Percentiles rank a stretch among this genome's conserved stretches.
phyloP scores from a whole-genome alignment of 2,113 vertebrate species.

The Hymenochirus boettgeri region DNA sequence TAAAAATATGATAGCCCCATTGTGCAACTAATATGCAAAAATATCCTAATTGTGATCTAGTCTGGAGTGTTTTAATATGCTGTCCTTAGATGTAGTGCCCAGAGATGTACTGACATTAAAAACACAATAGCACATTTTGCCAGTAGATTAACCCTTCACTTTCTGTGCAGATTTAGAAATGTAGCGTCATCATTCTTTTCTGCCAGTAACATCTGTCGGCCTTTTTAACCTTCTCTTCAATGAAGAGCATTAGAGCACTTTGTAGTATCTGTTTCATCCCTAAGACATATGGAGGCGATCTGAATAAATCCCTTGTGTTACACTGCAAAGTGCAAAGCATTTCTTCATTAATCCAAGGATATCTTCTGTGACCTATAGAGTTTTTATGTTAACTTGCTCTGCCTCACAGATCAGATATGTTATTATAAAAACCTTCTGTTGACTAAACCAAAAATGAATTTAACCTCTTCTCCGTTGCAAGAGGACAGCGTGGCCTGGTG shows the following conservation, averaged over 20 bases:
- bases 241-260: not conserved
- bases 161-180: not conserved
- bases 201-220: no score
- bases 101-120: no score
- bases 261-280: conserved; percentile 6
- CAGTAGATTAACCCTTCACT: not conserved
- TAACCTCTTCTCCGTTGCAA: conserved; percentile 2
- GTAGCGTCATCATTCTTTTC: not conserved
- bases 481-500: not conserved
- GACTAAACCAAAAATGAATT: not conserved
- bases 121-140: not conserved
- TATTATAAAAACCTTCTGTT: not conserved
- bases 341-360: conserved; percentile 12
- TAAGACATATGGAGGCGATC: conserved; percentile 20
- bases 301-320: conserved; percentile 12
- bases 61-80: no score
- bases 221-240: not conserved
- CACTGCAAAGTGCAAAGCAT: not conserved
- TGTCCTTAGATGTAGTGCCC: no score
- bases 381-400: conserved; percentile 5
- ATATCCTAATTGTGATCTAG: no score
- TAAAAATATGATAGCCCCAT: no score
- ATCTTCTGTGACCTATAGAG: conserved; percentile 2
- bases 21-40: no score
- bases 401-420: not conserved